These are phyloP conservation scores for Rhadina sibilatrix DNA, from an alignment of 2,113 vertebrate species.

Conservation along the genomic window DNA sequence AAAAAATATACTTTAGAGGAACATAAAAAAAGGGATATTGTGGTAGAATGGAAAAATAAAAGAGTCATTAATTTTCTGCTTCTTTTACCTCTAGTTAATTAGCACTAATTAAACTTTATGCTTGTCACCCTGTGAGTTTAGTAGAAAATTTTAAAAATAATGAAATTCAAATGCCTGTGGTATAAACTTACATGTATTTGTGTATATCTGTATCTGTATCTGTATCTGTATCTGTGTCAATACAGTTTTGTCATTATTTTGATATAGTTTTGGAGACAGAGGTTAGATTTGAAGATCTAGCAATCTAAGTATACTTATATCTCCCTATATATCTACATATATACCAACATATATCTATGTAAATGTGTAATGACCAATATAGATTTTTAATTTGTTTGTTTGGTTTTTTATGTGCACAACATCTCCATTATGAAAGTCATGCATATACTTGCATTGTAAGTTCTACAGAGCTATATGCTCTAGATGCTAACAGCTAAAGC, in stretches of 20 bases:
- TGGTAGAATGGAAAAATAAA: background rate
- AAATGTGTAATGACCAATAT: fast-evolving
- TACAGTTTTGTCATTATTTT: background rate
- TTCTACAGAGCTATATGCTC: background rate
- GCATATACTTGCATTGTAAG: background rate
- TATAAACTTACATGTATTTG: background rate
- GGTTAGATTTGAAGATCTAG: background rate
- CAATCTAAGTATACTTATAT: background rate
- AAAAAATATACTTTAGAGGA: background rate
- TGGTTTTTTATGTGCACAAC: background rate
- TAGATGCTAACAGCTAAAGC: background rate
- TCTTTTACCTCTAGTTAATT: slow-evolving; percentile 16
- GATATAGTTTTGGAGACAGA: background rate
- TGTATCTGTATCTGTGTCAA: fast-evolving
- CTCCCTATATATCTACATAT: background rate
- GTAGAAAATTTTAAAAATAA: background rate
- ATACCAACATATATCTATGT: no score
- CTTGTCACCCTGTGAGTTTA: background rate
- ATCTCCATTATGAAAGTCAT: background rate
- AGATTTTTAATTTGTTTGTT: background rate
- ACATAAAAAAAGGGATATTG: background rate
- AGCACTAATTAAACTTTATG: background rate
- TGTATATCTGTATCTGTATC: background rate
- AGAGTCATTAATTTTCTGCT: slow-evolving; percentile 12
- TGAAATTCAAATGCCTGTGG: background rate